Evolutionary conservation across 23 tunicate genomes (phyloP).

Genomic region (Oikopleura dioica): DNA sequence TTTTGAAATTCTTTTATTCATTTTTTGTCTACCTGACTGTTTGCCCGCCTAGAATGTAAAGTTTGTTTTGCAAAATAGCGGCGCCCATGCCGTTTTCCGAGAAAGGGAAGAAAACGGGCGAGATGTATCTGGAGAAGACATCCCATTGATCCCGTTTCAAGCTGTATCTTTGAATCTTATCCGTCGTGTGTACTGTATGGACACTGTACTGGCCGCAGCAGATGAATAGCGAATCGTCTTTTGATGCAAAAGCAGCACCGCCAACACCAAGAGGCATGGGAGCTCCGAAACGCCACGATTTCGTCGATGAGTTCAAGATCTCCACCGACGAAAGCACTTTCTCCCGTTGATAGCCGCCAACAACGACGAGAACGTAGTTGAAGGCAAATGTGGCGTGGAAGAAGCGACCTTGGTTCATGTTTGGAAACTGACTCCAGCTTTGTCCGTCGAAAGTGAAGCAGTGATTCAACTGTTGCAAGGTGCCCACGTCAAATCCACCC

Average conservation of each 20-base stretch:
- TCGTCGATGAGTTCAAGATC: neutral
- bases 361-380: neutral
- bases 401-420: neutral
- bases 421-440: too few relatives aligned
- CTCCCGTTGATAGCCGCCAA: constrained; percentile 7
- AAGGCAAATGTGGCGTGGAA: neutral
- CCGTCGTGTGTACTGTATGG: neutral
- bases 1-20: too few relatives aligned
- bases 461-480: neutral
- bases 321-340: neutral
- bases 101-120: constrained; percentile 7
- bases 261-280: constrained; percentile 2
- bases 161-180: constrained; percentile 1
- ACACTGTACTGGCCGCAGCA: constrained; percentile 14
- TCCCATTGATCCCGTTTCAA: neutral
- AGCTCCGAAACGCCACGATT: neutral
- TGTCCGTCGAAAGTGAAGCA: neutral
- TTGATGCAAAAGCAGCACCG: neutral
- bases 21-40: too few relatives aligned
- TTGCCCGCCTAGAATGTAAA: neutral
- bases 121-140: neutral
- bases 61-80: neutral
- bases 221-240: neutral
- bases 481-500: neutral
- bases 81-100: neutral